These are phyloP conservation scores for Orthonyx spaldingii DNA, from an alignment of 2,113 vertebrate species.

Conservation along the genomic window DNA sequence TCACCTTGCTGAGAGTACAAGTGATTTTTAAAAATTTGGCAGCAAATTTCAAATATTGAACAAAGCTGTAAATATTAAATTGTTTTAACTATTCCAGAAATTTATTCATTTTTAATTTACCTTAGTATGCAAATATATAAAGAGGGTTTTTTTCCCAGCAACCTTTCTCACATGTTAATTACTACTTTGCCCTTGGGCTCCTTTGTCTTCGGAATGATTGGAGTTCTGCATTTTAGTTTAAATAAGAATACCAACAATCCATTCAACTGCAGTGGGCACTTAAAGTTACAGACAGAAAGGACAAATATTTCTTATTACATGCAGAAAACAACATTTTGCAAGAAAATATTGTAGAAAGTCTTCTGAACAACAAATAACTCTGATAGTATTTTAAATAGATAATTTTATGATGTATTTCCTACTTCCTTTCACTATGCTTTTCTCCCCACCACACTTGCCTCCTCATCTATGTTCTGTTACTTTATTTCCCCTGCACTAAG, in stretches of 20 bases:
- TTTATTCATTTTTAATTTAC: not conserved
- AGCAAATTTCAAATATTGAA: not conserved
- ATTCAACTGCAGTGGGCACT: not conserved
- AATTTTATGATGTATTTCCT: not conserved
- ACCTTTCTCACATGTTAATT: not conserved
- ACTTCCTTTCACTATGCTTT: not conserved
- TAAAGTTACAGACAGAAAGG: not conserved
- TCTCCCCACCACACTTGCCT: not conserved
- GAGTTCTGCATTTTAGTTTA: not conserved
- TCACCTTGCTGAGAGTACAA: not conserved
- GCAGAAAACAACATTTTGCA: not conserved
- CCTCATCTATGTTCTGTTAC: not conserved
- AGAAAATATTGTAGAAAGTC: not conserved
- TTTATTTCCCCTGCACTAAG: not conserved
- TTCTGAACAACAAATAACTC: not conserved
- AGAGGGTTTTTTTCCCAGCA: fast-evolving
- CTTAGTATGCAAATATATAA: not conserved
- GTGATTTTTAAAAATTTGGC: not conserved
- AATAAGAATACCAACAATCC: not conserved
- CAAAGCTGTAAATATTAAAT: not conserved
- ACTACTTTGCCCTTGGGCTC: not conserved
- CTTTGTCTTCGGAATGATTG: not conserved
- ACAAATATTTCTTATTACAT: not conserved
- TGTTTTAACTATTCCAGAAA: not conserved
- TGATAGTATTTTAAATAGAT: not conserved